Base-by-base conservation (phyloP, 2,888 invertebrate species). In the Nephrocerus scutellatus region DNA sequence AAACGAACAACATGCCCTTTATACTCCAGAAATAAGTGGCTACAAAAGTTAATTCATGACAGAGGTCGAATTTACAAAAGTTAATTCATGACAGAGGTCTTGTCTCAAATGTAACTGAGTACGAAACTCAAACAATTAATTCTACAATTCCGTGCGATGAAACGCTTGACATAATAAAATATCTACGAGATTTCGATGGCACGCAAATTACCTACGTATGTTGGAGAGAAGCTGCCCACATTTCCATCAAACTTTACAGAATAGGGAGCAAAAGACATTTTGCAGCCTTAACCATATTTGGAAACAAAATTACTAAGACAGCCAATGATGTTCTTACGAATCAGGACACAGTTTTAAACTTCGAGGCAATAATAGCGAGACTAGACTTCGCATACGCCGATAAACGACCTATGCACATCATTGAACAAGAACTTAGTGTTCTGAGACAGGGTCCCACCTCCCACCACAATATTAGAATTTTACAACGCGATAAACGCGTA, bases 371-470 rank as follows among this genome's bases (percentile, higher is more conserved):
- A 6, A 40, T 47, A 4, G 23, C 26, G 6, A 15, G 42, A 6
- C 21, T 46, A 14, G 40, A 44, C 31, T 44, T 48, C 12, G 30
- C 40, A 2, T 46, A 37, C 21, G 31, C 43, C 3, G 43, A 44
- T 15, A 48, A 42, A 23, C 30, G 39, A 3, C 39, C 43, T 5
- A 9, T 30, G 7, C 43, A 46, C 30, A 28, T 43, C 7, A 31
- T 43, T 21, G 39, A 46, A 25, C 36, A 40, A 13, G 46, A 46
- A 29, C 6, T 46, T 6, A 38, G 36, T 24, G 25, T 45, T 10
- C 18, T 45, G 15, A 20, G 29, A 14, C 40, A 46, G 21, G 46
- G 43, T 8, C 26, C 13, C 19, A n/a, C n/a, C n/a, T 4, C 9
- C 14, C 6, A 18, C 15, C n/a, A 3, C 16, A 29, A 18, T 29